Percentiles rank a stretch among this genome's conserved stretches.
These are phyloP conservation scores for Gobio occitaniae DNA, from an alignment of 2,797 vertebrate genomes.

Conservation along the genomic window DNA sequence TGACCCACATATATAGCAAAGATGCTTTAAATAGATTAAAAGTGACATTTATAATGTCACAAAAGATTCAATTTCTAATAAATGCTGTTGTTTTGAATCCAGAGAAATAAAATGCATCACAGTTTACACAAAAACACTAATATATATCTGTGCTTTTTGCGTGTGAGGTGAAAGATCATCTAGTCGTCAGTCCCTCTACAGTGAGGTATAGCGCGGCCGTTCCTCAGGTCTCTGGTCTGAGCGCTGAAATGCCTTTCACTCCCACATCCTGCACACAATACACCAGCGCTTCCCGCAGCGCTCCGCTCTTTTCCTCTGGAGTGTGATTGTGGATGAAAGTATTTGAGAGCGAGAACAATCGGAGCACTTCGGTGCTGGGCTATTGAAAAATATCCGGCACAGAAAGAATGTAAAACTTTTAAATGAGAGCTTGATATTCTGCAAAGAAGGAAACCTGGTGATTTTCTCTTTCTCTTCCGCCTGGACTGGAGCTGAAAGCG, in stretches of 20 bases:
- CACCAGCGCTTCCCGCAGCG: not conserved
- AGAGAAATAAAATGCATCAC: too few species aligned
- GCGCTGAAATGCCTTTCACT: not conserved
- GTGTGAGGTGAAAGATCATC: too few species aligned
- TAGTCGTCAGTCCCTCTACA: too few species aligned
- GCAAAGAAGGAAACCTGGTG: conserved; percentile 22
- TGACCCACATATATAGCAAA: too few species aligned
- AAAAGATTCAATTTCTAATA: too few species aligned
- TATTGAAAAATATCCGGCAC: not conserved
- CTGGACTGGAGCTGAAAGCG: not conserved
- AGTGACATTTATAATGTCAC: too few species aligned
- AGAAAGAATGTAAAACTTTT: not conserved
- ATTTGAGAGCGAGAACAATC: conserved; percentile 14
- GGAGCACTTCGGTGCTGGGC: conserved; percentile 10
- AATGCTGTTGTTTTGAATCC: too few species aligned
- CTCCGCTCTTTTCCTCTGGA: not conserved
- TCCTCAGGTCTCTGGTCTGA: not conserved
- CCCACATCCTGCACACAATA: conserved; percentile 25
- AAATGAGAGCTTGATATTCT: conserved; percentile 8
- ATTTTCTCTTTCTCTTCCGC: conserved; percentile 33
- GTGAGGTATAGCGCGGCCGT: too few species aligned
- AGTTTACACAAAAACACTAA: too few species aligned
- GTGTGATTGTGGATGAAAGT: conserved; percentile 24
- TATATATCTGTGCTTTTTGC: too few species aligned
- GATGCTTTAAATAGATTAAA: too few species aligned